Percentiles rank a stretch among this genome's conserved stretches.
Conservation (phyloP, 2,797 vertebrate species). For the Anomalospiza imberbis region DNA sequence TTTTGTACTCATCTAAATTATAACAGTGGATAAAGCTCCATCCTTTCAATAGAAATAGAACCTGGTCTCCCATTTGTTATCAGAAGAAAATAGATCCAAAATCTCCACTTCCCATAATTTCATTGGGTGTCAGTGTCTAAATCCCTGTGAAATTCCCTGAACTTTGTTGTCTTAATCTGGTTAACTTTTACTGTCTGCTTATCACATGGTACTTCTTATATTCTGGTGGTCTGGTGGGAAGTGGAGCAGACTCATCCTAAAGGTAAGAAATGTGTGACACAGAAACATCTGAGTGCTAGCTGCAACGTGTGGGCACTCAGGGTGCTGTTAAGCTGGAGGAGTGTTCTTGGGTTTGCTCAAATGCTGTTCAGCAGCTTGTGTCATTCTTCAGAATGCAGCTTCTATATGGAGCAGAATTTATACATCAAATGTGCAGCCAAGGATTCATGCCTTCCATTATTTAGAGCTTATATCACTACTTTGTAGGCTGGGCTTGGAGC, state of each 20-base stretch:
- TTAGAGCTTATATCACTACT: not conserved
- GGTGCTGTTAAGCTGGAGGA: not conserved
- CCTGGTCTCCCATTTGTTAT: fast-evolving
- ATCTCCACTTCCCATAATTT: not conserved
- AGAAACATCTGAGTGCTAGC: not conserved
- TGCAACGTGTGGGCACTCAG: fast-evolving
- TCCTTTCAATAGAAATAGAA: not conserved
- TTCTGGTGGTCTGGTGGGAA: not conserved
- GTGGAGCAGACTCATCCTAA: not conserved
- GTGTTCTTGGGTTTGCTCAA: not conserved
- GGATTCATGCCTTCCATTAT: not conserved
- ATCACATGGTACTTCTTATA: not conserved
- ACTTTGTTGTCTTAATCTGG: not conserved
- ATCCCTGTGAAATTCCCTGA: not conserved
- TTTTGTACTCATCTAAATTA: not conserved
- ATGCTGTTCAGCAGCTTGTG: not conserved
- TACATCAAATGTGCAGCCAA: not conserved
- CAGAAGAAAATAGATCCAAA: not conserved
- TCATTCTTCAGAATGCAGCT: not conserved
- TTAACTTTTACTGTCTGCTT: not conserved
- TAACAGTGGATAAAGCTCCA: fast-evolving
- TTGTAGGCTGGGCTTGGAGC: fast-evolving
- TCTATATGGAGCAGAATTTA: not conserved
- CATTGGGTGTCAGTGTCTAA: not conserved
- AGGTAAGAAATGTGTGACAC: not conserved